Conservation (phyloP, 1,140 invertebrate genomes). For the Nixonia krombeini region DNA sequence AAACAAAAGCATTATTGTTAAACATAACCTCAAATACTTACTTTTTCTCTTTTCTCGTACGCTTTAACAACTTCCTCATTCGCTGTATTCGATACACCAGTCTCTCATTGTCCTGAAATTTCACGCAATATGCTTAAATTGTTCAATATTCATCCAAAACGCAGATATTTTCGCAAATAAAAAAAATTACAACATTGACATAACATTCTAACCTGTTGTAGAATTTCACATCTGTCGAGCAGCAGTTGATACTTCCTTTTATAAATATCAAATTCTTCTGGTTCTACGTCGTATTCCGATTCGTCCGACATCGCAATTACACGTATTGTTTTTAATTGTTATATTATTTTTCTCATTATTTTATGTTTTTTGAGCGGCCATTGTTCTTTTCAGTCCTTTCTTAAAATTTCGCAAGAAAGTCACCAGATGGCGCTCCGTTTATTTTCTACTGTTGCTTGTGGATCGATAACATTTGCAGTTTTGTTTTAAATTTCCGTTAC, state of each 20-base stretch:
- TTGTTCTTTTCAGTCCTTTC: conserved; percentile 9
- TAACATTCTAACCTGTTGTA: conserved; percentile 64
- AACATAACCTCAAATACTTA: conserved; percentile 63
- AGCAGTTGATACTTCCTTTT: conserved; percentile 69
- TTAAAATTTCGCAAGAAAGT: too few species aligned
- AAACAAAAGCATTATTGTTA: too few species aligned
- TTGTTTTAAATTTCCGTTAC: too few species aligned
- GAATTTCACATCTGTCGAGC: conserved; percentile 66
- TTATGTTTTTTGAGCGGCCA: background rate
- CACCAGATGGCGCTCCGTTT: too few species aligned
- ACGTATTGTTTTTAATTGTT: conserved; percentile 31
- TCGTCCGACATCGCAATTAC: conserved; percentile 58
- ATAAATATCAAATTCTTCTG: conserved; percentile 65
- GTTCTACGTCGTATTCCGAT: conserved; percentile 61
- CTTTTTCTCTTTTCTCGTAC: conserved; percentile 70
- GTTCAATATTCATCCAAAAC: background rate
- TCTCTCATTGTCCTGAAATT: conserved; percentile 69
- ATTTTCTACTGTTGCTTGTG: too few species aligned
- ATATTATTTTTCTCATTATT: conserved; percentile 38
- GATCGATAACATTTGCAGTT: too few species aligned
- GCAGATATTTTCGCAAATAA: too few species aligned
- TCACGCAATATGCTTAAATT: background rate
- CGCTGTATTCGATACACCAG: conserved; percentile 69
- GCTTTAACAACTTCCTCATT: conserved; percentile 66
- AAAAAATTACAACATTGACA: conserved; percentile 1